These are phyloP conservation scores for Crenuchus spilurus DNA, from an alignment of 2,797 vertebrate genomes.

Conservation along the genomic window DNA sequence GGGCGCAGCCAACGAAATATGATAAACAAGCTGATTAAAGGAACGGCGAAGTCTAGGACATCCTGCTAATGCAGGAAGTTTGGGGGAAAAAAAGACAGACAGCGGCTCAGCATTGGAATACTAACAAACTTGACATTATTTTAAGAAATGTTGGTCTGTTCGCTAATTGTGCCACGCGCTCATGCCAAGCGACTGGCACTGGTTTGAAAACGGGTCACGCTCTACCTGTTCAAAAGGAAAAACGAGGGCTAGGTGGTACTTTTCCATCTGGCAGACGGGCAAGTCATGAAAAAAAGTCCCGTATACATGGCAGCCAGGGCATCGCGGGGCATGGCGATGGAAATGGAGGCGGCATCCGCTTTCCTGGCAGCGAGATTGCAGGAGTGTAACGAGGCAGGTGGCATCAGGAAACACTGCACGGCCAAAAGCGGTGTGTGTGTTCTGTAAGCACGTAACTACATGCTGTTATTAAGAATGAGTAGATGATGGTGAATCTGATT, in stretches of 20 bases:
- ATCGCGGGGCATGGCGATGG: conserved; percentile 68
- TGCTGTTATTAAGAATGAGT: not conserved
- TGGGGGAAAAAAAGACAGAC: too few species aligned
- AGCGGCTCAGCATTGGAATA: not conserved
- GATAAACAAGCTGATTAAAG: conserved; percentile 49
- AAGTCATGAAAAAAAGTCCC: conserved; percentile 72
- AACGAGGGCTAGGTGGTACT: conserved; percentile 68
- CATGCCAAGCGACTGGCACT: conserved; percentile 37
- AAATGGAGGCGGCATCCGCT: conserved; percentile 67
- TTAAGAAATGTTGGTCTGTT: not conserved
- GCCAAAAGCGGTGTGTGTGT: not conserved
- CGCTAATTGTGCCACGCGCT: conserved; percentile 4
- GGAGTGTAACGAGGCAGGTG: conserved; percentile 73
- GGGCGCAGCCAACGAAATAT: conserved; percentile 29
- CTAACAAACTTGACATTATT: not conserved
- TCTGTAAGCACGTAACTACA: not conserved
- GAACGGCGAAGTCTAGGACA: conserved; percentile 1
- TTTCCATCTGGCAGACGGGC: conserved; percentile 77
- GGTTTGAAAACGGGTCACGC: conserved; percentile 69
- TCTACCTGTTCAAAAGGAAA: conserved; percentile 70
- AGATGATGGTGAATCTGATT: too few species aligned
- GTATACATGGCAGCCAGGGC: conserved; percentile 63
- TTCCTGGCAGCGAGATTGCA: conserved; percentile 64
- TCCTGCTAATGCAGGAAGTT: not conserved
- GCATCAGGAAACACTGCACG: conserved; percentile 38